Percentiles rank a stretch among this genome's conserved stretches.
Conservation (phyloP, 1,140 invertebrate genomes). For the Grapholita molesta region DNA sequence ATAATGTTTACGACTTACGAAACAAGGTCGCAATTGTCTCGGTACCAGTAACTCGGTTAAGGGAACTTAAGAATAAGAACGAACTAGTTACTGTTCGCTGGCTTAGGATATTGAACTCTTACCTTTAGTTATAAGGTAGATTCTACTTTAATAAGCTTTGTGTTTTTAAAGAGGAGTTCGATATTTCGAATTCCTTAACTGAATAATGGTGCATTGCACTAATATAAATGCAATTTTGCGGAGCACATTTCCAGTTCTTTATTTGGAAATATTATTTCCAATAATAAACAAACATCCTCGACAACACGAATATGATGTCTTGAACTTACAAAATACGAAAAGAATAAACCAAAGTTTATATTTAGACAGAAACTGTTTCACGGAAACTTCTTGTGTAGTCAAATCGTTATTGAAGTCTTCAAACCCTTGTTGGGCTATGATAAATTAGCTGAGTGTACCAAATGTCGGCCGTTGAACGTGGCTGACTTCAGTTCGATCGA, state of each 20-base stretch:
- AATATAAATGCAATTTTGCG: constrained; percentile 14
- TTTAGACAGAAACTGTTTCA: neutral
- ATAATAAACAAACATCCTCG: too few species aligned
- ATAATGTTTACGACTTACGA: constrained; percentile 44
- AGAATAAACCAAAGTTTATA: too few species aligned
- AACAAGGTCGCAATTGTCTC: constrained; percentile 53
- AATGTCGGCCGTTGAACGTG: constrained; percentile 57
- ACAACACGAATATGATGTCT: too few species aligned
- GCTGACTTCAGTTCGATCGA: constrained; percentile 70
- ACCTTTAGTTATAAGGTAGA: constrained; percentile 22
- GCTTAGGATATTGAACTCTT: constrained; percentile 23
- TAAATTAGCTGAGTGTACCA: constrained; percentile 42
- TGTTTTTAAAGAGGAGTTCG: constrained; percentile 28
- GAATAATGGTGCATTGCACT: constrained; percentile 21
- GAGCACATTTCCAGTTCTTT: neutral
- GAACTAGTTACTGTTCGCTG: constrained; percentile 14
- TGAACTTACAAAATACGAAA: too few species aligned
- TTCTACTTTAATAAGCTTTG: constrained; percentile 22
- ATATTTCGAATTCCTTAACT: constrained; percentile 39
- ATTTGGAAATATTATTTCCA: too few species aligned
- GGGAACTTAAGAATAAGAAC: neutral
- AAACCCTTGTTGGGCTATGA: constrained; percentile 29
- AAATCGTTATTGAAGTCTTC: neutral
- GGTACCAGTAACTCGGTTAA: constrained; percentile 28
- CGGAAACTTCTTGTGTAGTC: neutral